Evolutionary conservation across 2,888 invertebrate species (phyloP).

Genomic region (Luperina testacea): DNA sequence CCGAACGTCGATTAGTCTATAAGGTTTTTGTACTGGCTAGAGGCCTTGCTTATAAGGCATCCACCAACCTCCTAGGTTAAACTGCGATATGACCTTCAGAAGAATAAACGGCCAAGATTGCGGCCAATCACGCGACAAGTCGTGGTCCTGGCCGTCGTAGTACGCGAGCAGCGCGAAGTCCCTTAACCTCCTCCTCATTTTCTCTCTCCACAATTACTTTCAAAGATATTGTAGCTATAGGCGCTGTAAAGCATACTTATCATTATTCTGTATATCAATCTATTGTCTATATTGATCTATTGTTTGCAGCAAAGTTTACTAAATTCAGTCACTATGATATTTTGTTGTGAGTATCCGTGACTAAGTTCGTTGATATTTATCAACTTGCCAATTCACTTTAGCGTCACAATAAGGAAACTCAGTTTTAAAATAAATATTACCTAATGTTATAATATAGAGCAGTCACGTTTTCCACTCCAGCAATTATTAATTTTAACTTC

Average conservation of each 20-base stretch:
- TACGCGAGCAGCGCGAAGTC: background rate
- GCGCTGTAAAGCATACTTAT: conserved; percentile 8
- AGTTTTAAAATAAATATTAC: background rate
- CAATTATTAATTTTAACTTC: background rate
- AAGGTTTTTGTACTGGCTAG: background rate
- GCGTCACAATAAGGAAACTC: background rate
- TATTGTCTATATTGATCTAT: conserved; percentile 40
- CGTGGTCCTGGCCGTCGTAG: background rate
- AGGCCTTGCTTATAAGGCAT: background rate
- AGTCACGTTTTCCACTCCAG: background rate
- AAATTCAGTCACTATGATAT: conserved; percentile 4
- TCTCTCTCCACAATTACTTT: background rate
- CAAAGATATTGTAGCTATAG: background rate
- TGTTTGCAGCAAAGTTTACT: conserved; percentile 34
- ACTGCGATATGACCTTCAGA: background rate
- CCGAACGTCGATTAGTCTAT: background rate
- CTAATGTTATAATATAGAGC: background rate
- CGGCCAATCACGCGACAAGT: background rate
- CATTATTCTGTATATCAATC: background rate
- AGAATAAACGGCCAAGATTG: background rate
- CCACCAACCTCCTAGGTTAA: background rate
- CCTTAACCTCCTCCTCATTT: background rate
- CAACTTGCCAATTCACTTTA: background rate
- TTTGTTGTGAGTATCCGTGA: conserved; percentile 22
- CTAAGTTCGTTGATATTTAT: conserved; percentile 17